These are phyloP conservation scores for Dioctria rufipes DNA, from an alignment of 2,888 invertebrate genomes.

Conservation along the genomic window DNA sequence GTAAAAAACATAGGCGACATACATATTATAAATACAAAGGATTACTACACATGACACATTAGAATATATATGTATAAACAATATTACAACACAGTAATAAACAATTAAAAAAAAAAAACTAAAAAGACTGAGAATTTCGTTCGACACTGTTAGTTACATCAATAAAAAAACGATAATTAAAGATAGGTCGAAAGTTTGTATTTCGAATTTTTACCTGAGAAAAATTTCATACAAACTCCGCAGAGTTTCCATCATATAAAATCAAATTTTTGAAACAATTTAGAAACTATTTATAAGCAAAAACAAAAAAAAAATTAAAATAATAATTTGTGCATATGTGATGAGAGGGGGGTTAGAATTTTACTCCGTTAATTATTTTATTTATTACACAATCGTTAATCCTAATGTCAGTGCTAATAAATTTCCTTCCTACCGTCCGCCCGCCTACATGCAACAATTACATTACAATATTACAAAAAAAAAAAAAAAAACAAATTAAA, in stretches of 20 bases:
- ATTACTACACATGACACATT: not conserved
- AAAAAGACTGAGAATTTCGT: constrained; percentile 9
- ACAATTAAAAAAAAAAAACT: constrained; percentile 11
- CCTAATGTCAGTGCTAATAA: constrained; percentile 10
- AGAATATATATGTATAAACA: not conserved
- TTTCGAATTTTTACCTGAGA: constrained; percentile 39
- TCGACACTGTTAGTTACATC: not conserved
- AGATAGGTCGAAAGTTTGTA: constrained; percentile 29
- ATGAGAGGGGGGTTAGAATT: constrained; percentile 19
- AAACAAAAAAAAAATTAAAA: not conserved
- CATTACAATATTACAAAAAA: constrained; percentile 27
- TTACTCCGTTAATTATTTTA: constrained; percentile 25
- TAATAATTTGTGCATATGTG: constrained; percentile 48
- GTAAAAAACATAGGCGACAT: not conserved
- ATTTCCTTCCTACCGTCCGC: not conserved
- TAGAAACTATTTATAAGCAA: not conserved
- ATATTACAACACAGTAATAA: constrained; percentile 4
- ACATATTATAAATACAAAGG: not conserved
- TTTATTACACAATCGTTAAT: constrained; percentile 4
- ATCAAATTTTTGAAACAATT: constrained; percentile 4
- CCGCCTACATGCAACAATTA: not conserved
- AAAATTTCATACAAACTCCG: constrained; percentile 47
- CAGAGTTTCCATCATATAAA: not conserved
- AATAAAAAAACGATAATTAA: not conserved
- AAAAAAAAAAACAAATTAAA: no score